phyloP scores from a whole-genome alignment of 1,140 invertebrate species.

The Cyphomyrmex costatus region DNA sequence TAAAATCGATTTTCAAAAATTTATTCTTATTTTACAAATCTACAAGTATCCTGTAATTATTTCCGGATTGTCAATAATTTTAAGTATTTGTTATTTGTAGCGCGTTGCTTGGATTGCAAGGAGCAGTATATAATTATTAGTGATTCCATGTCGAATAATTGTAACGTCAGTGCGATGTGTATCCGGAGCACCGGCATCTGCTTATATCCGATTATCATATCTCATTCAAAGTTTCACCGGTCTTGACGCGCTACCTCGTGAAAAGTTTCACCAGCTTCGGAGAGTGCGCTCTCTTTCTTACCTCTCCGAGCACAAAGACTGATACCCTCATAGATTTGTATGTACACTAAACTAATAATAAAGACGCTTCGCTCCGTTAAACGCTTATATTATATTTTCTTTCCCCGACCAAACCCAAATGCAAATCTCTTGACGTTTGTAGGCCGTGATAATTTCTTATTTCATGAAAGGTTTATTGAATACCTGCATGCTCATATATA shows the following conservation, averaged over 20 bases:
- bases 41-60: not conserved
- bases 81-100: not conserved
- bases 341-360: conserved; percentile 62
- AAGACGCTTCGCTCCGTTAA: conserved; percentile 55
- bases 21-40: conserved; percentile 14
- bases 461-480: not conserved
- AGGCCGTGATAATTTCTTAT: conserved; percentile 6
- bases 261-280: conserved; percentile 59
- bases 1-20: not conserved
- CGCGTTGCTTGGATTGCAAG: not conserved
- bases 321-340: conserved; percentile 54
- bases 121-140: not conserved
- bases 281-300: conserved; percentile 39
- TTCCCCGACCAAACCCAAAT: not conserved
- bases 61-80: not conserved
- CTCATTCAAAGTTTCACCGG: conserved; percentile 47
- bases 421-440: not conserved
- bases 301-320: conserved; percentile 54
- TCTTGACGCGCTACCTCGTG: conserved; percentile 63
- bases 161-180: conserved; percentile 18
- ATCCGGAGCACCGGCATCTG: conserved; percentile 10
- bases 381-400: not conserved
- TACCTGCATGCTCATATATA: conserved; percentile 8
- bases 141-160: conserved; percentile 10
- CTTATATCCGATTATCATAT: conserved; percentile 32